These are phyloP conservation scores for Drosophila lutescens DNA, from an alignment of 2,888 invertebrate species.

Conservation along the genomic window DNA sequence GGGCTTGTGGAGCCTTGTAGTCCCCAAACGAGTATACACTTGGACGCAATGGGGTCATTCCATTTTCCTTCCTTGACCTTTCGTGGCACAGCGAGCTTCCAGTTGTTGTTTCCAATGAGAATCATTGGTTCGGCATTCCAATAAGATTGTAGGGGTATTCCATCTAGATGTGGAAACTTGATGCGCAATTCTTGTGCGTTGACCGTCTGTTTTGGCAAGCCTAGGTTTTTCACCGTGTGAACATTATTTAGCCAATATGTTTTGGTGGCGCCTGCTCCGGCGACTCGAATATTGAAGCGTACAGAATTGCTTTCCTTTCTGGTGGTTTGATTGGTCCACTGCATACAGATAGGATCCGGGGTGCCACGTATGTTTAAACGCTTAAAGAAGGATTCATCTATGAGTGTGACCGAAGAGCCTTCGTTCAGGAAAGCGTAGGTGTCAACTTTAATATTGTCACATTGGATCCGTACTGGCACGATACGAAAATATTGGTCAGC, in stretches of 20 bases:
- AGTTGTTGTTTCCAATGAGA: constrained; percentile 1
- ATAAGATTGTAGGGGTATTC: too few species aligned
- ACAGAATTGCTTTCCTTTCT: too few species aligned
- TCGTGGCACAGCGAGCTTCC: neutral
- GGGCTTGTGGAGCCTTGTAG: neutral
- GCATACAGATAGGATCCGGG: neutral
- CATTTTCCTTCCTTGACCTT: neutral
- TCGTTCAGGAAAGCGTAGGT: neutral
- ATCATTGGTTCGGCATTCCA: neutral
- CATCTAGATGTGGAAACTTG: too few species aligned
- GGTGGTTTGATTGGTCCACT: neutral
- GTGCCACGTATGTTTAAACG: constrained; percentile 1
- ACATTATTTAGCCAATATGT: too few species aligned
- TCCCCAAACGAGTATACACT: neutral
- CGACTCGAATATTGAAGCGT: too few species aligned
- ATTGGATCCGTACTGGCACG: too few species aligned
- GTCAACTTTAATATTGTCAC: too few species aligned
- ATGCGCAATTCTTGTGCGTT: too few species aligned
- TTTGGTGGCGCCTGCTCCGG: too few species aligned
- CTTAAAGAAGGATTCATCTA: neutral
- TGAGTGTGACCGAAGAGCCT: constrained; percentile 1
- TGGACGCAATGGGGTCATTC: neutral
- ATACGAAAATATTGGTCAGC: too few species aligned
- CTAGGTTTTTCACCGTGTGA: too few species aligned
- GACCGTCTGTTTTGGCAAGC: too few species aligned